Evolutionary conservation across 53 echinoderm and acorn worm genomes (phyloP).

Genomic region (Apostichopus leukothele): DNA sequence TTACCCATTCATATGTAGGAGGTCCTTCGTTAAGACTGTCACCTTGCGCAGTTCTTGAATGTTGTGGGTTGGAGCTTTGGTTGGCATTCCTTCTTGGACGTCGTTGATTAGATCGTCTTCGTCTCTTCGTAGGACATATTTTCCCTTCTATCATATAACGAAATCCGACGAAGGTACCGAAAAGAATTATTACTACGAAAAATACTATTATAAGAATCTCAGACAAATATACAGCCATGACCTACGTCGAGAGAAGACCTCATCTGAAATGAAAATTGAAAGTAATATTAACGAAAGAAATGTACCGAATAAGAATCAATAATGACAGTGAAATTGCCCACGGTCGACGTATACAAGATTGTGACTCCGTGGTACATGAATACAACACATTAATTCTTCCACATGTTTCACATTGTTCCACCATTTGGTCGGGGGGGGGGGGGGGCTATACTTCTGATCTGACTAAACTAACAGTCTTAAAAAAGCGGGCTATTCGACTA

Average conservation of each 20-base stretch:
- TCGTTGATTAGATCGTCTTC: not conserved
- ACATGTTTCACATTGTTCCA: too few species aligned
- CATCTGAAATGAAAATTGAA: too few species aligned
- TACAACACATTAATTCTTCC: too few species aligned
- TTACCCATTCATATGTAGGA: constrained; percentile 44
- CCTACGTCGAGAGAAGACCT: not conserved
- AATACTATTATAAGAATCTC: constrained; percentile 2
- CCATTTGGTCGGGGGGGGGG: too few species aligned
- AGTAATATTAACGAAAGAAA: too few species aligned
- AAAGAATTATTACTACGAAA: constrained; percentile 10
- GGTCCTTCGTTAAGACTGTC: constrained; percentile 8
- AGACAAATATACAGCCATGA: not conserved
- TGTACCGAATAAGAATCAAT: too few species aligned
- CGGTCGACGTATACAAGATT: too few species aligned
- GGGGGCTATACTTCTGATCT: too few species aligned
- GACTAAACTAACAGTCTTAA: too few species aligned
- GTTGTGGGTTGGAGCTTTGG: not conserved
- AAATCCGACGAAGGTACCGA: constrained; percentile 15
- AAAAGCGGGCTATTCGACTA: too few species aligned
- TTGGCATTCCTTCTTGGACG: not conserved
- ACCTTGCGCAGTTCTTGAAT: not conserved
- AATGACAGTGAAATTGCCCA: too few species aligned
- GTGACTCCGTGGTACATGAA: too few species aligned
- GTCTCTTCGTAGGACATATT: constrained; percentile 32
- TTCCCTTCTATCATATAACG: constrained; percentile 35